phyloP scores from a whole-genome alignment of 30 jellyfish, hydroid and myxozoan species.

The Chrysaora quinquecirrha region DNA sequence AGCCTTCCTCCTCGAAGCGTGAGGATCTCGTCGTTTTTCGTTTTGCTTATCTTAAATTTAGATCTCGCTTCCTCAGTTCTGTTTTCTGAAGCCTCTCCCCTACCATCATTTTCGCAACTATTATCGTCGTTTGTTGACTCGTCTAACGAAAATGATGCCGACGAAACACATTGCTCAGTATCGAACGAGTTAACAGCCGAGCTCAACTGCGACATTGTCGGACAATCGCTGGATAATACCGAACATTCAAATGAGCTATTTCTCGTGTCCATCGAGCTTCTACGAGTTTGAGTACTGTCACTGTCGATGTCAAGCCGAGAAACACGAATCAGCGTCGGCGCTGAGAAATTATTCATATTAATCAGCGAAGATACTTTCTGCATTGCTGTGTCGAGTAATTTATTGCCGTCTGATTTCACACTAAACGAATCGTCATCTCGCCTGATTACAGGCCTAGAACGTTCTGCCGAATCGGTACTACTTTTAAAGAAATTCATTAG shows the following conservation, averaged over 20 bases:
- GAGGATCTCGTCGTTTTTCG: neutral
- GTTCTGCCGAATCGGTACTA: conserved; percentile 15
- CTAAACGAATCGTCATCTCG: conserved; percentile 58
- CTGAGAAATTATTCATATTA: conserved; percentile 22
- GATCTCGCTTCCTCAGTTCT: neutral
- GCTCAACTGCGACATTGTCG: conserved; percentile 38
- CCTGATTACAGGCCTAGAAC: neutral
- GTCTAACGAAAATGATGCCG: conserved; percentile 47
- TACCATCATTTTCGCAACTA: neutral
- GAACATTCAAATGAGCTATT: conserved; percentile 65
- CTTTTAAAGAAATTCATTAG: conserved; percentile 9
- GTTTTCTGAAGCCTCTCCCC: neutral
- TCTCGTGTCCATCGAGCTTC: conserved; percentile 59
- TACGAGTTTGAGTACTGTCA: conserved; percentile 31
- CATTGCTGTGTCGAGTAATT: conserved; percentile 48
- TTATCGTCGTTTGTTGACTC: conserved; percentile 44
- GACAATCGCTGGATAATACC: conserved; percentile 43
- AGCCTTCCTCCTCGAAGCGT: neutral
- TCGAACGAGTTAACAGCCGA: conserved; percentile 61
- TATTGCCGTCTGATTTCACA: conserved; percentile 52
- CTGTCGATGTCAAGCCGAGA: conserved; percentile 46
- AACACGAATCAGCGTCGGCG: conserved; percentile 49
- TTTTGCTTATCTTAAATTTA: neutral
- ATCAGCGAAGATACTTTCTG: conserved; percentile 48
- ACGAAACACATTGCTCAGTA: conserved; percentile 15